Base-by-base conservation (phyloP, 2,113 vertebrate genomes). In the Cryptotis parvus region DNA sequence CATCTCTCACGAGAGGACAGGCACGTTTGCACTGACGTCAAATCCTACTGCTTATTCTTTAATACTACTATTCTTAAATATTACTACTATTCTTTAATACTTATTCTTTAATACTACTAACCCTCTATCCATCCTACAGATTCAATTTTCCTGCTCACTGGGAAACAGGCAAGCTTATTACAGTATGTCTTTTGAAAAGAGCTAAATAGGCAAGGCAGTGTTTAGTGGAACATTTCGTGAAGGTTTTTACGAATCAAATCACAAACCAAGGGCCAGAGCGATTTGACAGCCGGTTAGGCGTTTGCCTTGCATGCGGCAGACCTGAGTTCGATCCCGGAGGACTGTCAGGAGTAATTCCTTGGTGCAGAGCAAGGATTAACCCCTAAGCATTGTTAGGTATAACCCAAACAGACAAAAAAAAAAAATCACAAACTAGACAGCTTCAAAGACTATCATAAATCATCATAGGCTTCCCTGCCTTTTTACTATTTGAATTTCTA, bases 11-110 rank as follows among this genome's bases (percentile, higher is more conserved):
- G 24, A 10, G 43, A 81, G 41, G 83, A 27, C 0, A 84, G 75
- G 74, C 74, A 22, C 81, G 73, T 81, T 81, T 45, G 77, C 84
- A 87, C 7, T 18, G 39, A 79, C 73, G 52, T 83, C n/a, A 77
- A 52, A 52, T 49, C 72, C 63, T 65, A 29, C 0, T 7, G 77
- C 58, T 27, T 68, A 41, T 72, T 74, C 81, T 69, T 84, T 8
- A n/a, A n/a, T n/a, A n/a, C n/a, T n/a, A n/a, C n/a, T n/a, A n/a
- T n/a, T n/a, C n/a, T n/a, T n/a, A n/a, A n/a, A n/a, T n/a, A n/a
- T n/a, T n/a, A n/a, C n/a, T n/a, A n/a, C n/a, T n/a, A n/a, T n/a
- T n/a, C n/a, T n/a, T n/a, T n/a, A n/a, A n/a, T n/a, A n/a, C n/a
- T n/a, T n/a, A n/a, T n/a, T n/a, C n/a, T n/a, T n/a, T n/a, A 39